Percentiles rank a stretch among this genome's conserved stretches.
These are phyloP conservation scores for Mesorhabditis belari DNA, from an alignment of 2,888 invertebrate species.

Conservation along the genomic window DNA sequence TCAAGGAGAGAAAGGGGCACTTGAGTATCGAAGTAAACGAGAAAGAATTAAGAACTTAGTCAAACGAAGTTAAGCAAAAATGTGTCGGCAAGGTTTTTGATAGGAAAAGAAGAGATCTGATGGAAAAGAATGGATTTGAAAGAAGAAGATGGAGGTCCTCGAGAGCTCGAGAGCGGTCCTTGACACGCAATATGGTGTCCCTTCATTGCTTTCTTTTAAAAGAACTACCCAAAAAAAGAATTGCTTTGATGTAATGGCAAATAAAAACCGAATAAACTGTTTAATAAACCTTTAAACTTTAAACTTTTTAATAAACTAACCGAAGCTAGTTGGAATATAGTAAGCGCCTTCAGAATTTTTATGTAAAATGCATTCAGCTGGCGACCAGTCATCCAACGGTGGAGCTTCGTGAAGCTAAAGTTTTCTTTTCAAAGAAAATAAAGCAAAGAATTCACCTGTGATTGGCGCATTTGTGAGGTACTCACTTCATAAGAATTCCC, in stretches of 20 bases:
- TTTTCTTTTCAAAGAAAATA: too few relatives aligned
- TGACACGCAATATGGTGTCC: conserved; percentile 2
- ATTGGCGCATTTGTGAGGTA: conserved; percentile 9
- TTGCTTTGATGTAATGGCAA: neutral
- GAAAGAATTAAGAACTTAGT: too few relatives aligned
- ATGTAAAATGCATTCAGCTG: conserved; percentile 20
- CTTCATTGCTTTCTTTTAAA: neutral
- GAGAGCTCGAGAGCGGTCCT: neutral
- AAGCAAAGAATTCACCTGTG: too few relatives aligned
- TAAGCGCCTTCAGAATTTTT: conserved; percentile 36
- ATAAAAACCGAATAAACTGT: neutral
- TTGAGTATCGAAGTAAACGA: neutral
- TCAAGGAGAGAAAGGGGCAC: neutral
- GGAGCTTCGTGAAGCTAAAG: conserved; percentile 4
- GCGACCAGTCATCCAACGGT: neutral
- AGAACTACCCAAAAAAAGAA: neutral
- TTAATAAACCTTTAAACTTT: neutral
- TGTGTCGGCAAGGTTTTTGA: neutral
- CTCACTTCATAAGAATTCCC: conserved; percentile 33
- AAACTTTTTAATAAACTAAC: conserved; percentile 11
- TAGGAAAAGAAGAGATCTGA: neutral
- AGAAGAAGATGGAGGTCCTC: neutral
- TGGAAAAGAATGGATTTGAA: neutral
- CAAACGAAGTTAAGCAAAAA: too few relatives aligned
- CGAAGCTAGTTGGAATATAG: conserved; percentile 31